A percentile compares a stretch with the other conserved stretches of the same genome.
These are phyloP conservation scores for Pedetes capensis DNA, from an alignment of 2,113 vertebrate species.

Conservation along the genomic window DNA sequence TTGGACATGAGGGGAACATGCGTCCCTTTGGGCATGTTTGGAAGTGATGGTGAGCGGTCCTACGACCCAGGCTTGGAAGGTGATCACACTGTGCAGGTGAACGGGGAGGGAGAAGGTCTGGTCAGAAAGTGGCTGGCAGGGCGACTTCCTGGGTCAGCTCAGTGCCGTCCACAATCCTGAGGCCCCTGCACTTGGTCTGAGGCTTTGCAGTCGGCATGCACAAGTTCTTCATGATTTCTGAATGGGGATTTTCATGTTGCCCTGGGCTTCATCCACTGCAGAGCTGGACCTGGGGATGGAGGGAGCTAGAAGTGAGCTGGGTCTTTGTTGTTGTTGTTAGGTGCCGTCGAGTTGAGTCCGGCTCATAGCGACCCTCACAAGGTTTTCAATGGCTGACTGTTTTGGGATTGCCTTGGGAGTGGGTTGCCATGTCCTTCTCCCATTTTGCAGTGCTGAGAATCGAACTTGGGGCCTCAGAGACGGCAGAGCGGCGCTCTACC, in stretches of 20 bases:
- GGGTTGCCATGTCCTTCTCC: too few relatives aligned
- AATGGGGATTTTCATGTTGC: background rate
- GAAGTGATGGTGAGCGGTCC: too few relatives aligned
- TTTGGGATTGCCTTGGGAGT: too few relatives aligned
- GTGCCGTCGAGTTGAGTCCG: too few relatives aligned
- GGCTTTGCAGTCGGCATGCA: background rate
- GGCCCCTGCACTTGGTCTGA: background rate
- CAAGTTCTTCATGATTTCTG: background rate
- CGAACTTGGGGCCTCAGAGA: too few relatives aligned
- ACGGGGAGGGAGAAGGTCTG: too few relatives aligned
- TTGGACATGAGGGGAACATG: background rate
- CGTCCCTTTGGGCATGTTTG: background rate
- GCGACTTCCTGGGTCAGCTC: rapidly evolving
- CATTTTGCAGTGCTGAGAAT: too few relatives aligned
- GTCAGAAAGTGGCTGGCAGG: background rate
- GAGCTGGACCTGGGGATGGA: rapidly evolving
- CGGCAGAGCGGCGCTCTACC: too few relatives aligned
- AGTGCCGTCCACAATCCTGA: rapidly evolving
- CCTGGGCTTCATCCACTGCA: background rate
- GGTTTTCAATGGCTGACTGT: too few relatives aligned
- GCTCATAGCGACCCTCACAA: too few relatives aligned
- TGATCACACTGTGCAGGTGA: rapidly evolving
- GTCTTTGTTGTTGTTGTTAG: too few relatives aligned
- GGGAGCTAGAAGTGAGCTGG: background rate
- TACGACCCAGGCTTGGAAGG: background rate